phyloP scores from a whole-genome alignment of 1,140 invertebrate genomes.

The Galendromus occidentalis region DNA sequence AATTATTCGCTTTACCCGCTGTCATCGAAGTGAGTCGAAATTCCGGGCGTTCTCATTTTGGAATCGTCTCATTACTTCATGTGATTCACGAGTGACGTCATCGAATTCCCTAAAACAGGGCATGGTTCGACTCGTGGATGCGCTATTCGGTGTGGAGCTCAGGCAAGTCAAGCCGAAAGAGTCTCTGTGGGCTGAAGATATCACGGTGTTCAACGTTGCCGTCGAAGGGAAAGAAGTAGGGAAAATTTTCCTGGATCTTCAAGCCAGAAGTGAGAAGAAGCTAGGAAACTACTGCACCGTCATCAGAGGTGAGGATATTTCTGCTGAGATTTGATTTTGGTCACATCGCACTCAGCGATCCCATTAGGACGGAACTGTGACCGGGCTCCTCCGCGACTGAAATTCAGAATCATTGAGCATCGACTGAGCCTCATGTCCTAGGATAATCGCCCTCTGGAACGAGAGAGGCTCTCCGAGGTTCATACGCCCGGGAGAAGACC shows the following conservation, averaged over 20 bases:
- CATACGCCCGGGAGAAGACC: too few species aligned
- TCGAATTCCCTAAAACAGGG: conserved; percentile 29
- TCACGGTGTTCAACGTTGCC: conserved; percentile 9
- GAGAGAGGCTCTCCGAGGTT: too few species aligned
- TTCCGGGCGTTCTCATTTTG: too few species aligned
- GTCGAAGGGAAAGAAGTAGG: background rate
- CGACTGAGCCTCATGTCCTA: too few species aligned
- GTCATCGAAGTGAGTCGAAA: conserved; percentile 30
- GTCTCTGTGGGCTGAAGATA: conserved; percentile 10
- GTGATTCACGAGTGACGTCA: too few species aligned
- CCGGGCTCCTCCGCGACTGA: too few species aligned
- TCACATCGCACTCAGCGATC: too few species aligned
- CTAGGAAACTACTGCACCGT: background rate
- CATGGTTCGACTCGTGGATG: conserved; percentile 48
- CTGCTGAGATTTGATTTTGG: too few species aligned
- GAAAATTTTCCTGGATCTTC: conserved; percentile 8
- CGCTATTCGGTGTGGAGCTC: conserved; percentile 61
- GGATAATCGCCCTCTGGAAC: too few species aligned
- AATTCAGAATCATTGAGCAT: too few species aligned
- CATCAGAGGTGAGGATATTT: background rate
- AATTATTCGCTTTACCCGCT: conserved; percentile 60
- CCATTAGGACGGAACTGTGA: too few species aligned
- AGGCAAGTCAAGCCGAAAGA: conserved; percentile 25
- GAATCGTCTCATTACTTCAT: too few species aligned
- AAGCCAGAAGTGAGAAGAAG: background rate